Conservation (phyloP, 2,113 vertebrate species). For the Cathartes aura region DNA sequence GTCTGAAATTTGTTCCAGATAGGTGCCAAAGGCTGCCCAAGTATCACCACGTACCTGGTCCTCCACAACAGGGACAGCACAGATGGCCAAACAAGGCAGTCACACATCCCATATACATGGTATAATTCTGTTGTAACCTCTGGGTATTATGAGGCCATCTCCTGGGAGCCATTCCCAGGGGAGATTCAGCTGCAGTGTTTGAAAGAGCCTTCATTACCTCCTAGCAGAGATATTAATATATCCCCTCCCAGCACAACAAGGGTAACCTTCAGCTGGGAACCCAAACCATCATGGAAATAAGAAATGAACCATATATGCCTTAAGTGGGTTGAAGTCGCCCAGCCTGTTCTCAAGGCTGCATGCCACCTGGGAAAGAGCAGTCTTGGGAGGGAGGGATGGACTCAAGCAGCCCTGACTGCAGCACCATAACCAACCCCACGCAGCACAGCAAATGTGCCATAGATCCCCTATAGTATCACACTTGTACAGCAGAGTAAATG, state of each 20-base stretch:
- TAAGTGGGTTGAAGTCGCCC: neutral
- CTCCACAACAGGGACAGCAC: neutral
- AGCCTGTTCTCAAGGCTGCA: neutral
- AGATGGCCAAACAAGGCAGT: neutral
- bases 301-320: neutral
- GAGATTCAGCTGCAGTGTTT: neutral
- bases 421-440: neutral
- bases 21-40: neutral
- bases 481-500: neutral
- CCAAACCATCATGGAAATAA: neutral
- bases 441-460: neutral
- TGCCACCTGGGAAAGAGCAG: neutral
- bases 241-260: neutral
- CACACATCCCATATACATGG: neutral
- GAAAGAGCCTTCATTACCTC: neutral
- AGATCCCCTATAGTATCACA: no score
- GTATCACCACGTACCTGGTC: rapidly evolving
- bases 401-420: neutral
- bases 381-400: neutral
- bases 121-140: neutral
- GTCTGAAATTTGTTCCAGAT: neutral
- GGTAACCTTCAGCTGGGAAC: neutral
- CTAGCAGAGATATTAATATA: neutral
- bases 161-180: neutral
- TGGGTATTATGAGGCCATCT: neutral